These are phyloP conservation scores for Mesoclemmys tuberculata DNA, from an alignment of 2,113 vertebrate species.

Conservation along the genomic window DNA sequence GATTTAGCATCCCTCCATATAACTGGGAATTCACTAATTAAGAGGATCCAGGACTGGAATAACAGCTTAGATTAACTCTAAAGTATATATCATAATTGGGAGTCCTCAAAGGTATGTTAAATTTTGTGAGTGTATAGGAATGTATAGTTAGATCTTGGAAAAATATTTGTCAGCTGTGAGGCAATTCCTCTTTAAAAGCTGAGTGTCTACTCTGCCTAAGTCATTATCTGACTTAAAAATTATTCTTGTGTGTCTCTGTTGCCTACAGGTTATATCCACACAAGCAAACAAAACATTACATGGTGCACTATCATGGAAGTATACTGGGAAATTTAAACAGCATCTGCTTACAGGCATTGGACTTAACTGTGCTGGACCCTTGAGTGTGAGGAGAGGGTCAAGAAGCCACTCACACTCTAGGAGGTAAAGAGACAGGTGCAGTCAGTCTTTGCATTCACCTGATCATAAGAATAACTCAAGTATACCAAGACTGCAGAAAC, in stretches of 20 bases:
- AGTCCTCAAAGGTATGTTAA: too few species aligned
- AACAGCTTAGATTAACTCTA: too few species aligned
- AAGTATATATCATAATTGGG: too few species aligned
- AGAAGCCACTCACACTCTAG: neutral
- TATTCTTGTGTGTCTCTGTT: neutral
- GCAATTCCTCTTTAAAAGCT: neutral
- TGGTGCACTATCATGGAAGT: neutral
- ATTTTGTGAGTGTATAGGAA: too few species aligned
- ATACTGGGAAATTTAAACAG: neutral
- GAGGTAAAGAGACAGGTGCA: neutral
- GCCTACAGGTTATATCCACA: neutral
- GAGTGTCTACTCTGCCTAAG: neutral
- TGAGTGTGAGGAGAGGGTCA: accelerated
- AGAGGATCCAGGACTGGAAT: too few species aligned
- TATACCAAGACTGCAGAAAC: neutral
- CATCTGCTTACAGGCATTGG: neutral
- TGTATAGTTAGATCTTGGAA: neutral
- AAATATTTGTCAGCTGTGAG: neutral
- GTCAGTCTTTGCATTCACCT: neutral
- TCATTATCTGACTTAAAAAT: neutral
- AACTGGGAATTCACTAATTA: too few species aligned
- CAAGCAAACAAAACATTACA: neutral
- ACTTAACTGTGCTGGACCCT: neutral
- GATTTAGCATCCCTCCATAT: too few species aligned
- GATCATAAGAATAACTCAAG: neutral